These are phyloP conservation scores for Hemiscyllium ocellatum DNA, from an alignment of 2,113 vertebrate species.

Conservation along the genomic window DNA sequence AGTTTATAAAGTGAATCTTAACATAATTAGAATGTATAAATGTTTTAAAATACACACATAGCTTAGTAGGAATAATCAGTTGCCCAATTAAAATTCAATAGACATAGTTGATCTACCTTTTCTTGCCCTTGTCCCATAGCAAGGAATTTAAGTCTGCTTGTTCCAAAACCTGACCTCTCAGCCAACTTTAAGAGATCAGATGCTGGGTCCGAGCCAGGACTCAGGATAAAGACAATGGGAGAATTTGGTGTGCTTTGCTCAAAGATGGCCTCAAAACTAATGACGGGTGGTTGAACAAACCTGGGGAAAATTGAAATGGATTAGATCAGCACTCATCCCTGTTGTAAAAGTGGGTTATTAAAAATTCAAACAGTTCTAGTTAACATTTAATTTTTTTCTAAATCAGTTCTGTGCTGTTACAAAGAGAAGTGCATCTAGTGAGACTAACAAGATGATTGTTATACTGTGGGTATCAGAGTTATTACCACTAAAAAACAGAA, in stretches of 20 bases:
- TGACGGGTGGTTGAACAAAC: conserved; percentile 88
- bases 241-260: conserved; percentile 81
- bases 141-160: conserved; percentile 77
- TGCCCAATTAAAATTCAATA: background rate
- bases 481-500: background rate
- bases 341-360: background rate
- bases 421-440: background rate
- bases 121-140: conserved; percentile 98
- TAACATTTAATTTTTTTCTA: background rate
- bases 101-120: conserved; percentile 57
- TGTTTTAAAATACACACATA: background rate
- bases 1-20: background rate
- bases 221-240: conserved; percentile 89
- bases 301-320: conserved; percentile 50
- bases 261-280: conserved; percentile 79
- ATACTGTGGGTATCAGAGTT: background rate
- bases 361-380: background rate
- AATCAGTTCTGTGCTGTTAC: background rate
- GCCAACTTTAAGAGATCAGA: conserved; percentile 85
- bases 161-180: conserved; percentile 69
- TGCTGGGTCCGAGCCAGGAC: conserved; percentile 85
- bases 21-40: background rate
- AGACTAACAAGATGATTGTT: background rate
- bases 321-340: background rate
- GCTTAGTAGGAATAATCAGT: background rate